Conservation (phyloP, 1,140 invertebrate genomes). For the Brachionus rotundiformis region DNA sequence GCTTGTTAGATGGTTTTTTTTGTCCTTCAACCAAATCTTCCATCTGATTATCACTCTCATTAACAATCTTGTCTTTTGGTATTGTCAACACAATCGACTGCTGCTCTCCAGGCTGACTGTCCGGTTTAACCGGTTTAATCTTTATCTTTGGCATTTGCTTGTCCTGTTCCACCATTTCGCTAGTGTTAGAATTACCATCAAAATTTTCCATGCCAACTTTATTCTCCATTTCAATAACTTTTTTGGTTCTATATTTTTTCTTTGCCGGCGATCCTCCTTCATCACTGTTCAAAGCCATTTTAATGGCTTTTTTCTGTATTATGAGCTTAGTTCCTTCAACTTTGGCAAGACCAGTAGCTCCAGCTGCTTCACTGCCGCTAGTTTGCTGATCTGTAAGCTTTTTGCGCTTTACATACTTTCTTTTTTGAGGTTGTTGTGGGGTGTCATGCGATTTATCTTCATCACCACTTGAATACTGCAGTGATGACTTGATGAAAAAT, state of each 20-base stretch:
- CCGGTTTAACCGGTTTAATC: slow-evolving; percentile 8
- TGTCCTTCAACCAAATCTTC: neutral
- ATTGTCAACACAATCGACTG: slow-evolving; percentile 32
- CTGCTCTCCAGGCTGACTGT: neutral
- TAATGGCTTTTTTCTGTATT: slow-evolving; percentile 37
- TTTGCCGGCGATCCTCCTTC: neutral
- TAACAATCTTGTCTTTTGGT: slow-evolving; percentile 5
- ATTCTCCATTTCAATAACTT: neutral
- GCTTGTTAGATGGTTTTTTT: slow-evolving; percentile 56
- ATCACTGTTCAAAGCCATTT: neutral
- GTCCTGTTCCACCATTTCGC: neutral
- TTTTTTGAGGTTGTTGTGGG: slow-evolving; percentile 25
- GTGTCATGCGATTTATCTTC: slow-evolving; percentile 14
- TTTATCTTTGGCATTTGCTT: slow-evolving; percentile 6
- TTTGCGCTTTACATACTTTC: slow-evolving; percentile 69
- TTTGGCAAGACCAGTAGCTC: neutral
- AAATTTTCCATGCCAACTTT: neutral
- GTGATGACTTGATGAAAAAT: slow-evolving; percentile 15
- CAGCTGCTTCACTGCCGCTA: slow-evolving; percentile 59
- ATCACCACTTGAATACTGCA: slow-evolving; percentile 16
- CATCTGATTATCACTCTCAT: neutral
- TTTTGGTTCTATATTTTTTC: slow-evolving; percentile 28
- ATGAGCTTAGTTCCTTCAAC: slow-evolving; percentile 46
- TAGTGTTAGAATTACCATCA: neutral
- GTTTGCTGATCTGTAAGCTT: slow-evolving; percentile 72